A percentile compares a stretch with the other conserved stretches of the same genome.
Conservation (phyloP, 2,113 vertebrate genomes). For the Eidolon helvum region DNA sequence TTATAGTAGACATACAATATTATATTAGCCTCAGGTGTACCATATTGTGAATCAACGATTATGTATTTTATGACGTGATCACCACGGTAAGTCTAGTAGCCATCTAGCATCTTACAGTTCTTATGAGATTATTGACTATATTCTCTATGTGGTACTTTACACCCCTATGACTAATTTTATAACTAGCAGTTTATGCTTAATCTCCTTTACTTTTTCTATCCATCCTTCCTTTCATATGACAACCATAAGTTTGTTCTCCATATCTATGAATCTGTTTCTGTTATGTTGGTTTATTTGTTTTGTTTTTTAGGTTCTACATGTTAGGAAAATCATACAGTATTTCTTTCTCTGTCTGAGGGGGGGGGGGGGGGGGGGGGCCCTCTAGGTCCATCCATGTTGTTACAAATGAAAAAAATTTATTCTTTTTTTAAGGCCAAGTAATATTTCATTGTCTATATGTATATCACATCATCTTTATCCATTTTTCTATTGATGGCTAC, state of each 20-base stretch:
- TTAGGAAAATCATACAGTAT: neutral
- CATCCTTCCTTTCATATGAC: neutral
- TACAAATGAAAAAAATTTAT: neutral
- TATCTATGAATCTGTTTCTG: neutral
- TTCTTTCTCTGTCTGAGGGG: neutral
- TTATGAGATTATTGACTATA: neutral
- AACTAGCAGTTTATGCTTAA: neutral
- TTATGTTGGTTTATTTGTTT: neutral
- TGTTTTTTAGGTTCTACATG: neutral
- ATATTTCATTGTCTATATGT: neutral
- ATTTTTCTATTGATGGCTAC: neutral
- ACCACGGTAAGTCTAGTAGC: neutral
- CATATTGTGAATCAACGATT: neutral
- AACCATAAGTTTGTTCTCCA: neutral
- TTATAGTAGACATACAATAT: neutral
- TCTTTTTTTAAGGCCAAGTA: neutral
- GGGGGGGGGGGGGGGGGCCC: too few species aligned
- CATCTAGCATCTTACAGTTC: neutral
- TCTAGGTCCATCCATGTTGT: neutral
- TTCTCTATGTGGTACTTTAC: neutral
- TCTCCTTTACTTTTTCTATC: neutral
- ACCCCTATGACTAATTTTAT: neutral
- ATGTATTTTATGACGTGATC: neutral
- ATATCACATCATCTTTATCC: neutral
- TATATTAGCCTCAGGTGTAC: neutral